Conservation (phyloP, 2,888 invertebrate genomes). For the Rotaria magnacalcarata region DNA sequence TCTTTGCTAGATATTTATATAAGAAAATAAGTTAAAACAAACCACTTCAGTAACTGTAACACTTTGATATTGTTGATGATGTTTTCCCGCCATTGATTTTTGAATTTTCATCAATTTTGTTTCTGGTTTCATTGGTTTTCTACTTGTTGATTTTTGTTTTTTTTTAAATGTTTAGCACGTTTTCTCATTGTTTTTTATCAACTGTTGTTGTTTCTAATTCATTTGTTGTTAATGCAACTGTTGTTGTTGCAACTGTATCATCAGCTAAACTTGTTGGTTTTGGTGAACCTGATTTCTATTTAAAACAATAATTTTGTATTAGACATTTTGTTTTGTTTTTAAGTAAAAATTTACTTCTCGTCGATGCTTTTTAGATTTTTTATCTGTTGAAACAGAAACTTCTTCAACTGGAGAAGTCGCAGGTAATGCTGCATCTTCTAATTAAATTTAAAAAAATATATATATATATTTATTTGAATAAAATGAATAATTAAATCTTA, state of each 20-base stretch:
- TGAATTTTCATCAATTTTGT: conserved; percentile 16
- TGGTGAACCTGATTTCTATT: not conserved
- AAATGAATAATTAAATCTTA: too few relatives aligned
- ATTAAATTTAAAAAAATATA: too few relatives aligned
- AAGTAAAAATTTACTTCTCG: not conserved
- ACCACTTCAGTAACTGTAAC: not conserved
- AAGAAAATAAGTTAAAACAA: too few relatives aligned
- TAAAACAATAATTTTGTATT: too few relatives aligned
- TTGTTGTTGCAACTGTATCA: too few relatives aligned
- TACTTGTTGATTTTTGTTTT: not conserved
- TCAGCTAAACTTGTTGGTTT: too few relatives aligned
- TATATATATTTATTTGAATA: too few relatives aligned
- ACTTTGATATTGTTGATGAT: not conserved
- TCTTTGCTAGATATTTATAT: too few relatives aligned
- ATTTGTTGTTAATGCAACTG: too few relatives aligned
- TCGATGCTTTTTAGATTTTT: not conserved
- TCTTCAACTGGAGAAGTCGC: too few relatives aligned
- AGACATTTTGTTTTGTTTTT: too few relatives aligned
- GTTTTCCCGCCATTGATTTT: not conserved
- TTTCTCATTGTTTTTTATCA: conserved; percentile 3
- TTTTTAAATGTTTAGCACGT: not conserved
- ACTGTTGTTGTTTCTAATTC: not conserved
- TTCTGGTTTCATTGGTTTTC: not conserved
- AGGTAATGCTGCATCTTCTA: too few relatives aligned
- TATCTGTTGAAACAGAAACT: not conserved